phyloP scores from a whole-genome alignment of 2,888 invertebrate genomes.

The Chloroclysta siterata region DNA sequence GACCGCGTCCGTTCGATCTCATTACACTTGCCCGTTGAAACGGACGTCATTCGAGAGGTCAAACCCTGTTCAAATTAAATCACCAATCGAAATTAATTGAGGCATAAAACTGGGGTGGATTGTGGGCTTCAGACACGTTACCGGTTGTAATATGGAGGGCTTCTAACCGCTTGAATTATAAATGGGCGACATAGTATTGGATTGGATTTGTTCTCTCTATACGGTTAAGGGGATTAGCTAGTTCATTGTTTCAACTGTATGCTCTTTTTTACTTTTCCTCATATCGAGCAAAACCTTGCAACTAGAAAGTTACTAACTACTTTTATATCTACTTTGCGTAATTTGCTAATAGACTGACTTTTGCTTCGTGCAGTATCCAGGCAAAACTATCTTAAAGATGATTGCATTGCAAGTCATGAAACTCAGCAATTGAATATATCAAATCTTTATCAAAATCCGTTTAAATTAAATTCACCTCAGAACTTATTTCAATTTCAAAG shows the following conservation, averaged over 20 bases:
- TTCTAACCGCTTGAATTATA: slow-evolving; percentile 39
- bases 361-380: neutral
- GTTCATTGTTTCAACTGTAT: slow-evolving; percentile 16
- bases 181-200: slow-evolving; percentile 32
- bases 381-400: too few species aligned
- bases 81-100: slow-evolving; percentile 65
- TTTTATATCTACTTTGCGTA: too few species aligned
- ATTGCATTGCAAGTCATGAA: too few species aligned
- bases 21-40: slow-evolving; percentile 55
- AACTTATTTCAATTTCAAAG: neutral
- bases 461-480: neutral
- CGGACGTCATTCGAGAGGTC: slow-evolving; percentile 54
- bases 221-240: slow-evolving; percentile 6
- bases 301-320: too few species aligned
- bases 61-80: slow-evolving; percentile 64
- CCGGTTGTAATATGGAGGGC: slow-evolving; percentile 47
- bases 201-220: slow-evolving; percentile 14
- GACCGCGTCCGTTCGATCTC: slow-evolving; percentile 49
- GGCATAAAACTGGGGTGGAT: slow-evolving; percentile 54
- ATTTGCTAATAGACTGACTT: neutral
- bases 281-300: too few species aligned
- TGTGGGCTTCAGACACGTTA: slow-evolving; percentile 43
- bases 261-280: neutral
- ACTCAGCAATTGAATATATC: neutral
- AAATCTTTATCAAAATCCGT: neutral